These are phyloP conservation scores for Athetis lepigone DNA, from an alignment of 2,888 invertebrate genomes.

Conservation along the genomic window DNA sequence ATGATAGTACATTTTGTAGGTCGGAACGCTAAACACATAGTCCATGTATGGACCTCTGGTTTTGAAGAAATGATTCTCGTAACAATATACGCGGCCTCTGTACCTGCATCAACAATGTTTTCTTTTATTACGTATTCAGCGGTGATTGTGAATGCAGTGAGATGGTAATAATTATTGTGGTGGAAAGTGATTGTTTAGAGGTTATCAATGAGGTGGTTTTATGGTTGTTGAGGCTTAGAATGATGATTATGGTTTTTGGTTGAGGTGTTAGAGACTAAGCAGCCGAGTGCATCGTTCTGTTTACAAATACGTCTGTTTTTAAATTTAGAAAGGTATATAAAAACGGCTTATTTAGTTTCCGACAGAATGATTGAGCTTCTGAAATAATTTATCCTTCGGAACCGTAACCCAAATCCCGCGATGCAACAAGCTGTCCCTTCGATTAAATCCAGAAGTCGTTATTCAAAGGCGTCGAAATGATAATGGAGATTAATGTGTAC, in stretches of 20 bases:
- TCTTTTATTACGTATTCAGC: conserved; percentile 67
- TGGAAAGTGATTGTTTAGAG: conserved; percentile 38
- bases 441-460: conserved; percentile 45
- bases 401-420: conserved; percentile 19
- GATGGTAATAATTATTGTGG: conserved; percentile 45
- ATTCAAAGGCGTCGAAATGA: conserved; percentile 54
- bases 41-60: conserved; percentile 86
- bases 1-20: conserved; percentile 89
- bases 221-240: conserved; percentile 15
- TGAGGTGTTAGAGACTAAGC: conserved; percentile 12
- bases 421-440: conserved; percentile 46
- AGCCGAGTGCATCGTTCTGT: conserved; percentile 39
- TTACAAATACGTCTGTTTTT: background rate
- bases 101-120: conserved; percentile 88
- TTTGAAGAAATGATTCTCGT: conserved; percentile 91
- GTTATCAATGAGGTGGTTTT: conserved; percentile 13
- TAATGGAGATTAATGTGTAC: conserved; percentile 59
- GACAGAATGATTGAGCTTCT: background rate
- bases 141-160: conserved; percentile 48
- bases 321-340: background rate
- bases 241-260: conserved; percentile 13
- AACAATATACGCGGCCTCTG: conserved; percentile 89
- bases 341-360: background rate
- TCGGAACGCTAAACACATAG: conserved; percentile 89
- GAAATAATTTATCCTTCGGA: conserved; percentile 11